A percentile compares a stretch with the other conserved stretches of the same genome.
These are phyloP conservation scores for Calliopum simillimum DNA, from an alignment of 2,888 invertebrate species.

Conservation along the genomic window DNA sequence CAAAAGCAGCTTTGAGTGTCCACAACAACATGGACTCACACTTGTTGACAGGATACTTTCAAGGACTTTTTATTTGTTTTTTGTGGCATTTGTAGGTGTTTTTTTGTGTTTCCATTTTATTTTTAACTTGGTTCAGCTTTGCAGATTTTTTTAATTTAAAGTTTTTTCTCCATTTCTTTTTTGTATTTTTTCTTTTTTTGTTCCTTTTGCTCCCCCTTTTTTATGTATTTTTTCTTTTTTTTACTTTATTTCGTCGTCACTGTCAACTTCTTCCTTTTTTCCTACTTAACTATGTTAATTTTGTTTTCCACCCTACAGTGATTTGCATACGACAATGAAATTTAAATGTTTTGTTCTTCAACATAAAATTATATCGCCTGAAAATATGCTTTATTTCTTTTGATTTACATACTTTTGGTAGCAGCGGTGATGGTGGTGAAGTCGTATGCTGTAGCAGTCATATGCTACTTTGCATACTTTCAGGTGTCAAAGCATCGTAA, in stretches of 20 bases:
- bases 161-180: neutral
- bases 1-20: too few species aligned
- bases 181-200: neutral
- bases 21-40: too few species aligned
- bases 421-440: too few species aligned
- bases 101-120: neutral
- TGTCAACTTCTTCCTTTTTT: neutral
- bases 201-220: neutral
- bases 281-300: neutral
- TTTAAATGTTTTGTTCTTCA: conserved; percentile 5
- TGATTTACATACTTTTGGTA: conserved; percentile 13
- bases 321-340: conserved; percentile 28
- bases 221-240: neutral
- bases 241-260: neutral
- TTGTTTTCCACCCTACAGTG: neutral
- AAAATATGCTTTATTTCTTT: conserved; percentile 30
- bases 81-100: neutral
- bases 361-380: neutral
- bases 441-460: neutral
- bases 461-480: conserved; percentile 23
- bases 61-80: neutral
- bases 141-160: neutral
- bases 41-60: too few species aligned
- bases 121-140: neutral
- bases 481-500: neutral